Base-by-base conservation (phyloP, 2,113 vertebrate species). In the Ivindomyrus marchei region DNA sequence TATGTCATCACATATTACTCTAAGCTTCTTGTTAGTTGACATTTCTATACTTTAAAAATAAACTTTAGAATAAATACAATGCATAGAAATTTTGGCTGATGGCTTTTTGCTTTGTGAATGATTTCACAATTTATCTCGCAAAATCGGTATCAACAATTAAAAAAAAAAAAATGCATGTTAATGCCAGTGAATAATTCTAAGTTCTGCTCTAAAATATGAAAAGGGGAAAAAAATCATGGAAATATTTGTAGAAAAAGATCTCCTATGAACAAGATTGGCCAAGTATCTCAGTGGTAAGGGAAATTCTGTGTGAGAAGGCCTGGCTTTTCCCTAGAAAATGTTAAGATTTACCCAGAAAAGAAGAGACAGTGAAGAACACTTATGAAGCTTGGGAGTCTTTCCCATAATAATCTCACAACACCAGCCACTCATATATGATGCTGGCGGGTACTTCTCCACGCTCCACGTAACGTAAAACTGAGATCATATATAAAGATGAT, bases 381-480 rank as follows among this genome's bases (percentile, higher is more conserved):
- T 19, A 15, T 3, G 84, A n/a, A 13, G 53, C 45, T 24, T 6
- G 3, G 62, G 17, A 52, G 45, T 11, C 9, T 45, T 70, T 56
- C 45, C 21, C 13, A 85, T 52, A 50, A 87, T 87, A 87, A 87
- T 90, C 58, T 87, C 84, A 87, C 45, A 50, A 45, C 39, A 87
- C 49, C 85, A 90, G 8, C 46, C 31, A 87, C 45, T 90, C 84
- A 87, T 27, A 86, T 45, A 66, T 74, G 86, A 90, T 42, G 85
- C 21, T 52, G 89, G 49, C 89, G 87, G 58, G 45, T 56, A 52
- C 89, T 86, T 66, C 56, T 74, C 42, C 84, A 74, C 31, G 36
- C 58, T 87, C 49, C 46, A 45, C n/a, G 47, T 52, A 80, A 87
- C 42, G 36, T 66, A 70, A 87, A 52, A 53, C 27, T 87, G 84